Evolutionary conservation across 2,113 vertebrate genomes (phyloP).

Genomic region (Dolichotis patagonum): DNA sequence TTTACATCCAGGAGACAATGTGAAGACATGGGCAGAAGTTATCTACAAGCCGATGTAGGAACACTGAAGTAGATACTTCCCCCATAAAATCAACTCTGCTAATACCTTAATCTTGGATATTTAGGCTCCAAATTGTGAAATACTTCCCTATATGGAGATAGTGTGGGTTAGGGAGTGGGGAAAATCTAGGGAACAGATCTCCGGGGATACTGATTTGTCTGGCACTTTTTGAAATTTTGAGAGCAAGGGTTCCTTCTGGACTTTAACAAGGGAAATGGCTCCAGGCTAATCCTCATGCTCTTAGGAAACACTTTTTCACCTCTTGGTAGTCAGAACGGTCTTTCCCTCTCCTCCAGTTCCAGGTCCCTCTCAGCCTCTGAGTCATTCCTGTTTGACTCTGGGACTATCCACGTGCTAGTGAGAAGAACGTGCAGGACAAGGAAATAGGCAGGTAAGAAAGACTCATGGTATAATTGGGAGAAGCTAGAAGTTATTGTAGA

Average conservation of each 20-base stretch:
- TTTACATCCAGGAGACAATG: not conserved
- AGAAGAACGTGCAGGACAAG: not conserved
- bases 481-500: not conserved
- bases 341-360: not conserved
- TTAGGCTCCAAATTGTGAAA: not conserved
- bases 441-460: not conserved
- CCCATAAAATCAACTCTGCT: not conserved
- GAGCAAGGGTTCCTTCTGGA: not conserved
- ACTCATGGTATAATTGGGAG: not conserved
- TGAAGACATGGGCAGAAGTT: not conserved
- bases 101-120: not conserved
- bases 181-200: not conserved
- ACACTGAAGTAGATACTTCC: not conserved
- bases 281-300: not conserved
- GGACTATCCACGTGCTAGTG: not conserved
- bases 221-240: not conserved
- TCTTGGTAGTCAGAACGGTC: not conserved
- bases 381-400: not conserved
- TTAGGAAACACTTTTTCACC: not conserved
- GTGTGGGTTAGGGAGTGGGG: rapidly evolving
- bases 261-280: not conserved
- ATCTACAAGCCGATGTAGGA: not conserved
- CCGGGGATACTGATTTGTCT: no score
- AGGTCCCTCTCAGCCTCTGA: not conserved
- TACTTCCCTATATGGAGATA: not conserved